These are phyloP conservation scores for Pitangus sulphuratus DNA, from an alignment of 2,797 vertebrate genomes.

Conservation along the genomic window DNA sequence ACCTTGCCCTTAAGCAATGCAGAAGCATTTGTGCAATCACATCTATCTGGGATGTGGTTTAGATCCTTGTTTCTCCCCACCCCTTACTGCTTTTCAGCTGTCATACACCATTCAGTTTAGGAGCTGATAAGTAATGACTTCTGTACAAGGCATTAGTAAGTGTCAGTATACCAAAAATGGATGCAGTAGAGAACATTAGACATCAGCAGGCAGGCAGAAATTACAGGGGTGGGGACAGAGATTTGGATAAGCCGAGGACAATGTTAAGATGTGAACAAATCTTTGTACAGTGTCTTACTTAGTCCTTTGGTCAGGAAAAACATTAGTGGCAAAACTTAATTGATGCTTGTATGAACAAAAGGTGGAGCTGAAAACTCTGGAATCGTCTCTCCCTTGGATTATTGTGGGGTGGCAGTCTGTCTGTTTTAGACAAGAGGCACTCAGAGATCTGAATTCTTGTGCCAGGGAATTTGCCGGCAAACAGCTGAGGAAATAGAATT, in stretches of 20 bases:
- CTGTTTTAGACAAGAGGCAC: not conserved
- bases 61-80: slow-evolving; percentile 13
- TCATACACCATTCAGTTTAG: not conserved
- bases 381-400: not conserved
- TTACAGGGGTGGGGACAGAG: slow-evolving; percentile 12
- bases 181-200: not conserved
- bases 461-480: not conserved
- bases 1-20: not conserved
- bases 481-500: not conserved
- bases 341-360: not conserved
- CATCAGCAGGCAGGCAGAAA: slow-evolving; percentile 30
- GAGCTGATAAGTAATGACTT: not conserved
- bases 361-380: not conserved
- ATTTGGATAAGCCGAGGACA: not conserved
- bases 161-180: slow-evolving; percentile 11
- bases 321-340: not conserved
- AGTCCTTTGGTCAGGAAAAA: not conserved
- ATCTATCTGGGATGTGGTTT: not conserved
- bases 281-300: not conserved
- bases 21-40: slow-evolving; percentile 18
- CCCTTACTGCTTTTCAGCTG: slow-evolving; percentile 34
- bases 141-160: not conserved
- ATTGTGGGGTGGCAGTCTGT: not conserved
- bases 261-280: not conserved
- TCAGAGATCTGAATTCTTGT: not conserved